Base-by-base conservation (phyloP, 2,113 vertebrate species). In the Dipodomys spectabilis region DNA sequence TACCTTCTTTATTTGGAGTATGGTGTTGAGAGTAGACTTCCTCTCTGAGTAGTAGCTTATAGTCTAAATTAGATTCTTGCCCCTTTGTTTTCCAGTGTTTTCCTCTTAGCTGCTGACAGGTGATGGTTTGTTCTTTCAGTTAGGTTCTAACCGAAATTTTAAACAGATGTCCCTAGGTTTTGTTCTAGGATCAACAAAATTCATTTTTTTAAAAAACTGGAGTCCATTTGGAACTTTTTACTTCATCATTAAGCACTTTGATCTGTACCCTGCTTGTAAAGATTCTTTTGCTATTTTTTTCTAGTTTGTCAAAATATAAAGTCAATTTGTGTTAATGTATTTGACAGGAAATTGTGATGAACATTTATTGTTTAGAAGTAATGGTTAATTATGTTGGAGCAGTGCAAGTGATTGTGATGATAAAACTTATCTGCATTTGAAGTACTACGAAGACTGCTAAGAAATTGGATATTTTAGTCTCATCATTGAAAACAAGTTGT, bases 391-490 rank as follows among this genome's bases (percentile, higher is more conserved):
- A 73, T 91, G 81, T 95, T 93, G n/a, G 93, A 86, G 57, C 49
- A 88, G 23, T 77, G 22, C 85, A n/a, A 90, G 35, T 91, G 67
- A 67, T 71, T 39, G 11, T 82, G 27, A 75, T 67, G 39, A 30
- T 92, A 30, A 69, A 82, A 79, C 32, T 95, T 86, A 64, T 91
- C 8, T 64, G 25, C 19, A 13, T 77, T 86, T 88, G 39, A 15
- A 74, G 72, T 75, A 68, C 19, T 88, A 18, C 11, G 87, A 83
- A 22, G 49, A 84, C 16, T 86, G 67, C 67, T 64, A 75, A 93
- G 53, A 96, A 82, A 82, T 18, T 82, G 94, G 74, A 49, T 44
- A 67, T 67, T 93, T 95, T 67, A n/a, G 12, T 92, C 88, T 92
- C 93, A 88, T 77, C 16, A 80, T 92, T 77, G 62, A 91, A 88